Base-by-base conservation (phyloP, 2,888 invertebrate genomes). In the Trissolcus japonicus region DNA sequence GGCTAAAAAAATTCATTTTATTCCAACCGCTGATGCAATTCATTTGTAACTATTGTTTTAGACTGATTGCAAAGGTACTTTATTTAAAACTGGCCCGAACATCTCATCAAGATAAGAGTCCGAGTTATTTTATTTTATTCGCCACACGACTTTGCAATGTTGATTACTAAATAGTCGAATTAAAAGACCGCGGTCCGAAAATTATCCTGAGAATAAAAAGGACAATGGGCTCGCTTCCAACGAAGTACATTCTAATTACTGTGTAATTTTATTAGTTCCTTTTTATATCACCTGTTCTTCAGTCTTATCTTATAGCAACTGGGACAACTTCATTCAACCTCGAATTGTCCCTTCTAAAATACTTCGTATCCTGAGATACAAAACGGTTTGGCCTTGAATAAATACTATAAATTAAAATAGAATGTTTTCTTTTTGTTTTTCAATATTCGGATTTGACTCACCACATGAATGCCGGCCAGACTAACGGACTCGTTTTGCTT, bases 401-500 rank as follows among this genome's bases (percentile, higher is more conserved):
- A n/a, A n/a, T n/a, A n/a, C n/a, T n/a, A n/a, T n/a, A n/a, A n/a
- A n/a, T n/a, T n/a, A n/a, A n/a, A n/a, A n/a, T n/a, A n/a, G n/a
- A n/a, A n/a, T n/a, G n/a, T n/a, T n/a, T n/a, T n/a, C n/a, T n/a
- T n/a, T n/a, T n/a, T n/a, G n/a, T n/a, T n/a, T n/a, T n/a, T n/a
- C n/a, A n/a, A n/a, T n/a, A n/a, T n/a, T n/a, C n/a, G n/a, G 9
- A 25, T 25, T n/a, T 16, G 16, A 86, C 89, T 88, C 80, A 89
- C 89, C 87, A 89, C 88, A 80, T 89, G 89, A 85, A 89, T 86
- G 76, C 84, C 87, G 89, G 90, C 86, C 76, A 89, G 83, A 85
- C 90, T 83, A 87, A 89, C 89, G 90, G 92, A 85, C 53, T 92
- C 91, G 92, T 92, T 88, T 82, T 93, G 93, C 87, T 94, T 95